Conservation (phyloP, 2,113 vertebrate species). For the Rhea americana region DNA sequence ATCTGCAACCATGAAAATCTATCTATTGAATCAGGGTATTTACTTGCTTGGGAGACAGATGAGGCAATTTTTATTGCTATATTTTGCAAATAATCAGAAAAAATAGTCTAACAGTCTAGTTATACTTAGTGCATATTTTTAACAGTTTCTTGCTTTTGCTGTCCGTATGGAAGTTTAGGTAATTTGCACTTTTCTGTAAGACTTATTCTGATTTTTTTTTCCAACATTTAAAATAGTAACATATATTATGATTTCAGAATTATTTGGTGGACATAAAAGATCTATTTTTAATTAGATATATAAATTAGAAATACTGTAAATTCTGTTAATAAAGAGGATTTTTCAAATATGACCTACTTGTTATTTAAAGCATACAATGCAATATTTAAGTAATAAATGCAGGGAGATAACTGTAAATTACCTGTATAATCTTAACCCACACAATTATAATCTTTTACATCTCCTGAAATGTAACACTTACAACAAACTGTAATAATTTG, state of each 20-base stretch:
- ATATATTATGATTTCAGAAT: not conserved
- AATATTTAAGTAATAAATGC: not conserved
- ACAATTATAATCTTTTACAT: not conserved
- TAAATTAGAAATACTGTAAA: not conserved
- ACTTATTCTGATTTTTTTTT: not conserved
- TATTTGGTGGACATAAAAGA: not conserved
- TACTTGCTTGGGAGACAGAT: not conserved
- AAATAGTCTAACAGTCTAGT: not conserved
- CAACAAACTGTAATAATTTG: not conserved
- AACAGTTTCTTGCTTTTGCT: not conserved
- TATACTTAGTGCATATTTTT: not conserved
- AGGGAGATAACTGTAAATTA: not conserved
- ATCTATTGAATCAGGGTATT: not conserved
- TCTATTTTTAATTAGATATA: not conserved
- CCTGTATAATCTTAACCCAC: not conserved
- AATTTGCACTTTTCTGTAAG: not conserved
- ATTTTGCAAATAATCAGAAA: not conserved
- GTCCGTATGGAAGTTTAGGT: not conserved
- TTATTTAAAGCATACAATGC: not conserved
- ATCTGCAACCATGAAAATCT: not conserved
- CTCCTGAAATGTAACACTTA: not conserved
- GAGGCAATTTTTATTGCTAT: not conserved
- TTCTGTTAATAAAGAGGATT: not conserved
- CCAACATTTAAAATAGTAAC: not conserved
- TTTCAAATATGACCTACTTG: not conserved